Percentiles rank a stretch among this genome's conserved stretches.
Conservation (phyloP, 2,888 invertebrate genomes). For the Agonum fuliginosum region DNA sequence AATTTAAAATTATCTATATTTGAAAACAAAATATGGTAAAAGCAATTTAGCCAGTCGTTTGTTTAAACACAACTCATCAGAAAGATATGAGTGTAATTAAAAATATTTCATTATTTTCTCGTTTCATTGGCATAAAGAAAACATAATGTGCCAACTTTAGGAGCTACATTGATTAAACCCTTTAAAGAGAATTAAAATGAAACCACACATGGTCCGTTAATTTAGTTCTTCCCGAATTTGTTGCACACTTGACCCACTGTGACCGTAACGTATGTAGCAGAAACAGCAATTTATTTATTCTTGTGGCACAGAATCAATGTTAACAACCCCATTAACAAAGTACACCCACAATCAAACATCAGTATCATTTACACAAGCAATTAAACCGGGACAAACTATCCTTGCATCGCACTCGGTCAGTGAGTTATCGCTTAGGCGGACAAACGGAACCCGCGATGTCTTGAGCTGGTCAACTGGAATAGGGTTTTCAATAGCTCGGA, state of each 20-base stretch:
- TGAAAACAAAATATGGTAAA: too few relatives aligned
- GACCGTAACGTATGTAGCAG: conserved; percentile 17
- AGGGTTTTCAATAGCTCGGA: conserved; percentile 53
- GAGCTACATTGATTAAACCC: too few relatives aligned
- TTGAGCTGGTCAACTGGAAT: conserved; percentile 29
- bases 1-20: too few relatives aligned
- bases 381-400: conserved; percentile 50
- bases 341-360: conserved; percentile 54
- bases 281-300: conserved; percentile 32
- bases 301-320: conserved; percentile 30
- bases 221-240: not conserved
- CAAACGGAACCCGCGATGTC: not conserved
- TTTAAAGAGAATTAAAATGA: not conserved
- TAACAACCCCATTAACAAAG: conserved; percentile 51
- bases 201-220: not conserved
- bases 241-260: not conserved
- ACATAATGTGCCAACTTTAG: too few relatives aligned
- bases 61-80: too few relatives aligned
- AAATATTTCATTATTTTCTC: too few relatives aligned
- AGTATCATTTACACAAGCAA: conserved; percentile 56
- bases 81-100: too few relatives aligned
- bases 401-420: conserved; percentile 45
- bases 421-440: not conserved
- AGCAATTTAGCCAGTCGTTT: too few relatives aligned
- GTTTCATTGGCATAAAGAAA: too few relatives aligned